Conservation (phyloP, 2,113 vertebrate species). For the Puffinus mauretanicus region DNA sequence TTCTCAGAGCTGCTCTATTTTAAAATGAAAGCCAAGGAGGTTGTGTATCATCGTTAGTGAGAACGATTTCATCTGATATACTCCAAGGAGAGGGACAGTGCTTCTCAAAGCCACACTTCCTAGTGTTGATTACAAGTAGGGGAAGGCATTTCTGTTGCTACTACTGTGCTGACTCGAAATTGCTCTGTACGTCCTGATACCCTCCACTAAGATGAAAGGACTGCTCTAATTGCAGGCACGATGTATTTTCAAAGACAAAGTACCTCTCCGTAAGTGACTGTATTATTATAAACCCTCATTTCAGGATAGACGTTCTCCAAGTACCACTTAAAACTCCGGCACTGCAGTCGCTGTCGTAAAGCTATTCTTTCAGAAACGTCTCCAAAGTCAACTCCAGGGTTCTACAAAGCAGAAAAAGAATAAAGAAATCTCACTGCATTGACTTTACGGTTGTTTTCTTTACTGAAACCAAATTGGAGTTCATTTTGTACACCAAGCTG, state of each 20-base stretch:
- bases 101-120: background rate
- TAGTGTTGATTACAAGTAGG: background rate
- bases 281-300: conserved; percentile 97
- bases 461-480: background rate
- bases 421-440: background rate
- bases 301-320: conserved; percentile 96
- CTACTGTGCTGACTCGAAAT: background rate
- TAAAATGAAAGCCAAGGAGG: background rate
- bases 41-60: rapidly evolving
- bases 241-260: background rate
- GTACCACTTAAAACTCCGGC: conserved; percentile 96
- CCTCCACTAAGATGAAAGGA: background rate
- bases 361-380: conserved; percentile 92
- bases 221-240: background rate
- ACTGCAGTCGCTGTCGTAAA: conserved; percentile 89
- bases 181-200: background rate
- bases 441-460: background rate
- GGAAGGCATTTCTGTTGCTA: background rate
- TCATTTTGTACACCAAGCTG: background rate
- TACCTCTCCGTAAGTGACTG: conserved; percentile 98
- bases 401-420: conserved; percentile 70
- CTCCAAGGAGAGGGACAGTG: background rate
- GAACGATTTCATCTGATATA: background rate
- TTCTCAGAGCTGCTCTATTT: background rate
- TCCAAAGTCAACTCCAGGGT: conserved; percentile 95